These are phyloP conservation scores for Drosophila histrio DNA, from an alignment of 2,888 invertebrate genomes.

Conservation along the genomic window DNA sequence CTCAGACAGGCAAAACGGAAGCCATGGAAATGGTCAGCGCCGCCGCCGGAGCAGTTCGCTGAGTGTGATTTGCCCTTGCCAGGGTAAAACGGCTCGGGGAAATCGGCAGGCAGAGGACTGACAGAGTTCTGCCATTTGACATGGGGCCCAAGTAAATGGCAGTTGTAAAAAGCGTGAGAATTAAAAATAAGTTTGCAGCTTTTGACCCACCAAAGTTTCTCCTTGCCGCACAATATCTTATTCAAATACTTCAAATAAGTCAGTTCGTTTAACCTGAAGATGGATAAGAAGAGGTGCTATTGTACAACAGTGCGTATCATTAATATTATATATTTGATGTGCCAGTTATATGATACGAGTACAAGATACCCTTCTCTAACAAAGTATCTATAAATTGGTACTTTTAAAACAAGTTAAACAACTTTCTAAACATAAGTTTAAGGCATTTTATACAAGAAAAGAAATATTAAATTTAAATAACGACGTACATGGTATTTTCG, in stretches of 20 bases:
- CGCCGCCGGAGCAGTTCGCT: conserved; percentile 28
- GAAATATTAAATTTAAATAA: background rate
- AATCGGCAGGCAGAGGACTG: background rate
- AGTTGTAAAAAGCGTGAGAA: conserved; percentile 65
- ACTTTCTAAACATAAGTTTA: background rate
- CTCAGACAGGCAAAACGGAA: conserved; percentile 52
- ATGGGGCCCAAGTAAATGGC: conserved; percentile 62
- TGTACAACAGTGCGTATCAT: conserved; percentile 11
- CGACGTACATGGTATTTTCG: background rate
- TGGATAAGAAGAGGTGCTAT: background rate
- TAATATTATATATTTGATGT: conserved; percentile 18
- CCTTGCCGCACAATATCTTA: conserved; percentile 9
- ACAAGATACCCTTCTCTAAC: background rate
- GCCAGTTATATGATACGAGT: conserved; percentile 1
- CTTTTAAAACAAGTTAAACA: background rate
- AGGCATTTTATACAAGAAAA: background rate
- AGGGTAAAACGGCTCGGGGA: background rate
- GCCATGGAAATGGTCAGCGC: conserved; percentile 71
- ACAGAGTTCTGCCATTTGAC: conserved; percentile 50
- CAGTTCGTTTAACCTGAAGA: conserved; percentile 11
- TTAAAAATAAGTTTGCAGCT: conserved; percentile 70
- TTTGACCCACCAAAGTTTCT: conserved; percentile 20
- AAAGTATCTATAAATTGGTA: background rate
- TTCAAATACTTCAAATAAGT: conserved; percentile 20
- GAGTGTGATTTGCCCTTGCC: conserved; percentile 32